These are phyloP conservation scores for Artibeus jamaicensis DNA, from an alignment of 2,797 vertebrate genomes.

Conservation along the genomic window DNA sequence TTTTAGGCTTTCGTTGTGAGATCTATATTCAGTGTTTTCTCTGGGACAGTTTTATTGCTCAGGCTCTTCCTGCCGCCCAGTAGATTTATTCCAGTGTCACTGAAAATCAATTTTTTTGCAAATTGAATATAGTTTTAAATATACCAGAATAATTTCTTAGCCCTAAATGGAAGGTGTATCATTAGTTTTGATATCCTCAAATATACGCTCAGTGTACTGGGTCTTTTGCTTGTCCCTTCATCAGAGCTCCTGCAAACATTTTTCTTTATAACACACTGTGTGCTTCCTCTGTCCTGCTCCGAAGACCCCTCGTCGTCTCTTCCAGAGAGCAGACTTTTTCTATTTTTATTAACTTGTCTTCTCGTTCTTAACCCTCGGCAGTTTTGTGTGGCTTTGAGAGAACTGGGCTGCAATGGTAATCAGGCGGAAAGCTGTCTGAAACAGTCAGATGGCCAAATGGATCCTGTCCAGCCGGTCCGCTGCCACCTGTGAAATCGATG, in stretches of 20 bases:
- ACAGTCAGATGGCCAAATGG: background rate
- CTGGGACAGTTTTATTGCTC: background rate
- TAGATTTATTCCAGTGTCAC: background rate
- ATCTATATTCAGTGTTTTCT: constrained; percentile 26
- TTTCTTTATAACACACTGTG: background rate
- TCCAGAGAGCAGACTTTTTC: background rate
- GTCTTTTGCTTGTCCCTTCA: background rate
- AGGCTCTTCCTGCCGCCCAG: background rate
- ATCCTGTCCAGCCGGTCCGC: background rate
- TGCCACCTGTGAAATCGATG: background rate
- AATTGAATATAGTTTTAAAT: constrained; percentile 12
- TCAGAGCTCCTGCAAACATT: background rate
- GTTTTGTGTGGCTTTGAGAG: background rate
- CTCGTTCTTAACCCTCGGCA: background rate
- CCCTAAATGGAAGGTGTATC: background rate
- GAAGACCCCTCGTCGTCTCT: background rate
- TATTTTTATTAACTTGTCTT: background rate
- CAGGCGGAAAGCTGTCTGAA: background rate
- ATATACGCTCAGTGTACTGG: background rate
- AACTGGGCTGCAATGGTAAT: background rate
- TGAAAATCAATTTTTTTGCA: background rate
- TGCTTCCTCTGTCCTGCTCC: rapidly evolving
- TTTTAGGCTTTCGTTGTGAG: constrained; percentile 25
- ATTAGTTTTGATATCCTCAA: background rate
- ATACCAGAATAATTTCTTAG: background rate